Evolutionary conservation across 2,888 invertebrate genomes (phyloP), one percentile per base, ranked within the genome.

Genomic region (Hyposoter dolosus): DNA sequence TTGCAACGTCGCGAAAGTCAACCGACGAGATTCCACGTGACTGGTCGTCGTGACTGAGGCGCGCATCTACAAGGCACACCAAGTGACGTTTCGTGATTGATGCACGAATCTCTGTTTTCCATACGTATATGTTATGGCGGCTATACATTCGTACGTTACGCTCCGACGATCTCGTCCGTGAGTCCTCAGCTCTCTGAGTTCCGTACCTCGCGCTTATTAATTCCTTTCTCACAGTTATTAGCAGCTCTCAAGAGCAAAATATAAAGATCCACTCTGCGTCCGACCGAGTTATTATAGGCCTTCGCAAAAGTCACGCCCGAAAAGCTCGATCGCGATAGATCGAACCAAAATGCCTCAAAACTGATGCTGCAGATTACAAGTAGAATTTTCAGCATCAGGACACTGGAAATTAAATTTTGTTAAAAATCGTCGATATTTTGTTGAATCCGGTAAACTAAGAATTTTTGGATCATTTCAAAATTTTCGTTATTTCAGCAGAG

Each of bases 211-310:
- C 88, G 88, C 90, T 88, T 90, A 90, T 90, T 90, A 90, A 90
- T 89, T 90, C 87, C 88, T 89, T 90, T 89, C 89, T 90, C 88
- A 88, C 88, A 89, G 88, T 88, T 89, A 90, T 90, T 90, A 90
- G 85, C 88, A 88, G 85, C 78, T 76, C 82, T 72, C 50, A 81
- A 65, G 83, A 83, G 72, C 40, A 40, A 66, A 74, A 66, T 28
- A 63, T 56, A 19, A n/a, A 40, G 43, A 82, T 50, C n/a, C 69
- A 81, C 83, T 72, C 40, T 60, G 71, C 66, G 86, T 79, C 85
- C 76, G 60, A 77, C 81, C 87, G 28, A 85, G 85, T 28, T 45
- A 43, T n/a, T 17, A 56, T 40, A 74, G 60, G 60, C 15, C 15
- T 28, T 60, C 60, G 2, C 60, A 60, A 60, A 60, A 60, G 60